phyloP scores from a whole-genome alignment of 1,140 invertebrate species.

The Galleria mellonella region DNA sequence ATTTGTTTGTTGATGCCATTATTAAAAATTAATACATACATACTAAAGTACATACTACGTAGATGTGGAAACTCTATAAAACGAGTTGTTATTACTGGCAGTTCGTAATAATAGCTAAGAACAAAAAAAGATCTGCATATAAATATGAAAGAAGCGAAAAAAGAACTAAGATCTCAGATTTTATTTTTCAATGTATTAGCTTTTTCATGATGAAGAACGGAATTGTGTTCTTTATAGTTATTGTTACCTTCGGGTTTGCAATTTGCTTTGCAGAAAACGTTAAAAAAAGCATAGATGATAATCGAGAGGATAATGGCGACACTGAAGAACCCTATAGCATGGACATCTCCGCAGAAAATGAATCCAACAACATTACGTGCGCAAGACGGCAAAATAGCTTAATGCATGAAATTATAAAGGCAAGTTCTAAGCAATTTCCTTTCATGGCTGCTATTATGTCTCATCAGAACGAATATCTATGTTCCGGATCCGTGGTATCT shows the following conservation, averaged over 20 bases:
- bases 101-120: too few species aligned
- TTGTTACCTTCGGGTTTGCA: conserved; percentile 4
- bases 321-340: conserved; percentile 42
- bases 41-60: too few species aligned
- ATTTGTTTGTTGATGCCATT: too few species aligned
- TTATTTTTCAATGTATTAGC: too few species aligned
- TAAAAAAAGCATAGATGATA: conserved; percentile 54
- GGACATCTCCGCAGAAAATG: conserved; percentile 36
- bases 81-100: too few species aligned
- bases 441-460: conserved; percentile 58
- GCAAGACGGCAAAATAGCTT: conserved; percentile 38
- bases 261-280: conserved; percentile 31
- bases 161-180: too few species aligned
- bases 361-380: conserved; percentile 24
- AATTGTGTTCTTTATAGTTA: too few species aligned
- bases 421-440: conserved; percentile 43
- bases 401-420: conserved; percentile 49
- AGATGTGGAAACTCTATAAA: too few species aligned
- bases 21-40: too few species aligned
- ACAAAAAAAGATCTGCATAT: too few species aligned
- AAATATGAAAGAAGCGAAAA: too few species aligned
- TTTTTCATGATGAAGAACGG: too few species aligned
- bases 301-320: conserved; percentile 41
- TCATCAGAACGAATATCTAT: conserved; percentile 51
- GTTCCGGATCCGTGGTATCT: conserved; percentile 45